These are phyloP conservation scores for Drosophila subsilvestris DNA, from an alignment of 2,888 invertebrate species.

Conservation along the genomic window DNA sequence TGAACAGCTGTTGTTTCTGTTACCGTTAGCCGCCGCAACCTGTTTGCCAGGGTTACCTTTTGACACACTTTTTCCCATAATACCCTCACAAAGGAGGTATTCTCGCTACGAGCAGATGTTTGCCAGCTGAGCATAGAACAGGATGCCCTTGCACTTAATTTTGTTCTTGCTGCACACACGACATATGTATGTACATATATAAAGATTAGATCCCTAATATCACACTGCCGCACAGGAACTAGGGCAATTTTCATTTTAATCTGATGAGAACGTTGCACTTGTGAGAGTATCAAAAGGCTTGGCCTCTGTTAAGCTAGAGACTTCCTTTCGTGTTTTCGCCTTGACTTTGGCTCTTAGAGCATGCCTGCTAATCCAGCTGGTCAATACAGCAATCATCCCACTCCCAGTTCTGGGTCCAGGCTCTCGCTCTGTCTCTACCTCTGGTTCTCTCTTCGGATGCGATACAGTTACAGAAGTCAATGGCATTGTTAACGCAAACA, in stretches of 20 bases:
- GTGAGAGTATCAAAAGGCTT: neutral
- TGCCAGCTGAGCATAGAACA: neutral
- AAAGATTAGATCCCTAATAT: neutral
- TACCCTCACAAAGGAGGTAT: neutral
- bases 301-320: too few species aligned
- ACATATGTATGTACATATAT: too few species aligned
- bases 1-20: constrained; percentile 49
- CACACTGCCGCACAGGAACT: neutral
- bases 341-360: constrained; percentile 61
- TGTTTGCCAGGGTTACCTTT: constrained; percentile 71
- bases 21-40: constrained; percentile 67
- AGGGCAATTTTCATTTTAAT: neutral
- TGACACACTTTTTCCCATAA: constrained; percentile 68
- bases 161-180: neutral
- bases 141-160: neutral
- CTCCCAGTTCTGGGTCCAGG: constrained; percentile 38
- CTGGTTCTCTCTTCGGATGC: constrained; percentile 22
- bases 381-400: constrained; percentile 50
- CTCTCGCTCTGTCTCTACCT: constrained; percentile 25
- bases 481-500: constrained; percentile 59
- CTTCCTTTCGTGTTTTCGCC: neutral
- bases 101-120: neutral
- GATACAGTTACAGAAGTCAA: constrained; percentile 68
- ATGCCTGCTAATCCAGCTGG: constrained; percentile 68
- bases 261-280: neutral